phyloP scores from a whole-genome alignment of 2,888 invertebrate species.

The Cacoxenus indagator region DNA sequence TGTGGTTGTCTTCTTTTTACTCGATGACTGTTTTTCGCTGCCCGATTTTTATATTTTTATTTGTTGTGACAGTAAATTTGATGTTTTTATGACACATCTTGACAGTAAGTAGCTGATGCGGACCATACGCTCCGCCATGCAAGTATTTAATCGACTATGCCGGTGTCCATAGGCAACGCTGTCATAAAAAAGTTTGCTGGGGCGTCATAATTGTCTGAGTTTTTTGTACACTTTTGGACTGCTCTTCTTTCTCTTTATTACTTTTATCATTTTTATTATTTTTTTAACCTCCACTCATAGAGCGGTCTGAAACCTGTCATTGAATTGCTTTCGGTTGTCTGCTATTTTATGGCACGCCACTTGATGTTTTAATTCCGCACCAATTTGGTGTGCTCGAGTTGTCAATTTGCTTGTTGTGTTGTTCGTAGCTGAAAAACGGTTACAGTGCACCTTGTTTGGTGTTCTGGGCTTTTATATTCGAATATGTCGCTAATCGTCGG shows the following conservation, averaged over 20 bases:
- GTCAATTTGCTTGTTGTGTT: background rate
- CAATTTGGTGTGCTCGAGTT: background rate
- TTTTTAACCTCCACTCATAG: background rate
- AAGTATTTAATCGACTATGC: background rate
- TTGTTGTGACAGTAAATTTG: slow-evolving; percentile 62
- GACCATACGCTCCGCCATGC: slow-evolving; percentile 23
- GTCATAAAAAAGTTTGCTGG: slow-evolving; percentile 12
- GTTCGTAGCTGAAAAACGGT: background rate
- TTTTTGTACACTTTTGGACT: background rate
- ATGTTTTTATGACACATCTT: slow-evolving; percentile 64
- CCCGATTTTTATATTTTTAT: slow-evolving; percentile 63
- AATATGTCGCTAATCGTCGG: background rate
- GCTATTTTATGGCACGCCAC: slow-evolving; percentile 6
- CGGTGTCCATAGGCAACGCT: background rate
- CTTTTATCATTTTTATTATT: background rate
- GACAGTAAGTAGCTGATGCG: slow-evolving; percentile 59
- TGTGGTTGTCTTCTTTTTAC: slow-evolving; percentile 51
- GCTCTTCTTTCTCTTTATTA: background rate
- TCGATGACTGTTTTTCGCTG: slow-evolving; percentile 38
- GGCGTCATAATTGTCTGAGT: slow-evolving; percentile 18
- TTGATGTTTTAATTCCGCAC: slow-evolving; percentile 16
- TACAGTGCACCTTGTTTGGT: background rate
- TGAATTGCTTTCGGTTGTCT: slow-evolving; percentile 8
- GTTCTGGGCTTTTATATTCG: background rate
- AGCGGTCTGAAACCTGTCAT: slow-evolving; percentile 11